These are phyloP conservation scores for Bembecia ichneumoniformis DNA, from an alignment of 2,888 invertebrate species.

Conservation along the genomic window DNA sequence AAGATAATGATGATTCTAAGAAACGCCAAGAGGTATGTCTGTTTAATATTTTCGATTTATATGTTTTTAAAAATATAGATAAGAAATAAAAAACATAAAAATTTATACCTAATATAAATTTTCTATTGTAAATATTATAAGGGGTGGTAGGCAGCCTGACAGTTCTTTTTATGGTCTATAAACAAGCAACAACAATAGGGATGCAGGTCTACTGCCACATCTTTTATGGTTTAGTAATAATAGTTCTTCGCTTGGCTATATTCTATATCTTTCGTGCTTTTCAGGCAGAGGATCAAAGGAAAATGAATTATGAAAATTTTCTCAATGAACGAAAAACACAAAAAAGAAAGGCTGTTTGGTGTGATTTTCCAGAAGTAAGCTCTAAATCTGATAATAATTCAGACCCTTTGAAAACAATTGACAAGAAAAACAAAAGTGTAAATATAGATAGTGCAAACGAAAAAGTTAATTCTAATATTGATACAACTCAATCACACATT, in stretches of 20 bases:
- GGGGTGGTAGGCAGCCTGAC: too few species aligned
- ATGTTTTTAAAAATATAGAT: neutral
- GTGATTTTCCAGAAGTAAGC: constrained; percentile 61
- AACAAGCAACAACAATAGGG: too few species aligned
- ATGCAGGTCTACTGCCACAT: too few species aligned
- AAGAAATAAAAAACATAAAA: too few species aligned
- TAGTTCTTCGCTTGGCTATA: neutral
- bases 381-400: neutral
- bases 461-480: constrained; percentile 4
- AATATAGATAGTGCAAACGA: neutral
- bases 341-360: constrained; percentile 65
- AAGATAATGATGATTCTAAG: constrained; percentile 50
- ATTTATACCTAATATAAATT: too few species aligned
- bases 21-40: constrained; percentile 43
- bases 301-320: constrained; percentile 66
- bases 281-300: constrained; percentile 61
- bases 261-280: constrained; percentile 16
- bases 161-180: too few species aligned
- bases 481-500: constrained; percentile 2
- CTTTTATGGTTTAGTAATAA: too few species aligned
- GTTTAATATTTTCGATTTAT: neutral
- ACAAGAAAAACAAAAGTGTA: constrained; percentile 18
- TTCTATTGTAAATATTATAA: too few species aligned
- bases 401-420: constrained; percentile 1
- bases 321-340: constrained; percentile 60